Evolutionary conservation across 1,140 invertebrate species (phyloP).

Genomic region (Apocrypta bakeri): DNA sequence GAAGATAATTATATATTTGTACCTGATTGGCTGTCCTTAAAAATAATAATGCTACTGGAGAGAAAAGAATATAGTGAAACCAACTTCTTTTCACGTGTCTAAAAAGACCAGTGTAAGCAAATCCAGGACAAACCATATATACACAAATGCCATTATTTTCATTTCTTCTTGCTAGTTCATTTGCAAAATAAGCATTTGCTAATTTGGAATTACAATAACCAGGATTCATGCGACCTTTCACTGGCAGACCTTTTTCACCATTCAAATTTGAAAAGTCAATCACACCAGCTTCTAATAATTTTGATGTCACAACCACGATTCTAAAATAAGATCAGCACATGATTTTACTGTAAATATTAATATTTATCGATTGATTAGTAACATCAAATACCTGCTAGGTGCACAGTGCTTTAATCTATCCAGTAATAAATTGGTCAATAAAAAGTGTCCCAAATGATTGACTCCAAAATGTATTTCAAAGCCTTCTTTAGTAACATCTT

Average conservation of each 20-base stretch:
- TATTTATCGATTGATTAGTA: background rate
- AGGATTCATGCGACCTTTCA: conserved; percentile 76
- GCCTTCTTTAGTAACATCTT: conserved; percentile 83
- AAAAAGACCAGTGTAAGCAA: conserved; percentile 86
- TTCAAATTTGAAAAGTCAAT: conserved; percentile 86
- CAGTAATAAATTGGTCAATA: conserved; percentile 87
- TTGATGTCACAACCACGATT: conserved; percentile 77
- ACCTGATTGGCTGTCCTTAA: conserved; percentile 84
- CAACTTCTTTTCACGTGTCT: conserved; percentile 81
- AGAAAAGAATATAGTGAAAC: conserved; percentile 82
- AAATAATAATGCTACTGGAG: conserved; percentile 81
- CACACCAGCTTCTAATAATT: conserved; percentile 77
- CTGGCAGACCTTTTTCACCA: conserved; percentile 74
- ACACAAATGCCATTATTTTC: conserved; percentile 80
- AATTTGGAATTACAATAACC: conserved; percentile 88
- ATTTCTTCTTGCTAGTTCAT: conserved; percentile 77
- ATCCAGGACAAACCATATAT: conserved; percentile 88
- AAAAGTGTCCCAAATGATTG: conserved; percentile 89
- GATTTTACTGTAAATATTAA: conserved; percentile 19
- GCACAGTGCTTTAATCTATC: conserved; percentile 79
- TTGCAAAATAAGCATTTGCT: conserved; percentile 83
- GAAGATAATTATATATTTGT: conserved; percentile 57
- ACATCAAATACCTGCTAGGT: conserved; percentile 76
- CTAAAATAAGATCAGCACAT: conserved; percentile 60
- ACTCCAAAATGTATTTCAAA: conserved; percentile 89